These are phyloP conservation scores for Acanthosoma haemorrhoidale DNA, from an alignment of 2,888 invertebrate genomes.

Conservation along the genomic window DNA sequence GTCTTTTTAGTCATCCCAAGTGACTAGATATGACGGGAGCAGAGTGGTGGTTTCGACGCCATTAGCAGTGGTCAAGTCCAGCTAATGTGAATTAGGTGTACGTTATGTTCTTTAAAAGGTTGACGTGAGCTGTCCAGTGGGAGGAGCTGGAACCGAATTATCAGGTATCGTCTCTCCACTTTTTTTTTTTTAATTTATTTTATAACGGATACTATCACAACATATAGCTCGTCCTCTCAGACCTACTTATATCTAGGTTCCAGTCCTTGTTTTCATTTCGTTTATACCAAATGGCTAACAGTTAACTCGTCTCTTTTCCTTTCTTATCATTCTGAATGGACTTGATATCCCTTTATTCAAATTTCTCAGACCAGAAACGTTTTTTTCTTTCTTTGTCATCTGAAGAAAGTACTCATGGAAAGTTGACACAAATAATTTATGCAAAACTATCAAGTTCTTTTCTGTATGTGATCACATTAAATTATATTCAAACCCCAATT, in stretches of 20 bases:
- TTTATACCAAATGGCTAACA: not conserved
- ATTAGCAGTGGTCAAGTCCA: constrained; percentile 24
- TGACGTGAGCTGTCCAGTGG: not conserved
- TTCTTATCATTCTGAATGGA: too few species aligned
- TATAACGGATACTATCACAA: not conserved
- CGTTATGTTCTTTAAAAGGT: constrained; percentile 1
- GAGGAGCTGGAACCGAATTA: constrained; percentile 12
- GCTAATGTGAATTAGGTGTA: constrained; percentile 24
- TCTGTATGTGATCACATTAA: too few species aligned
- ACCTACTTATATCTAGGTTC: not conserved
- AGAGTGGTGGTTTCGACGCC: constrained; percentile 27
- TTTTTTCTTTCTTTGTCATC: too few species aligned
- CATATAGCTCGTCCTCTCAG: not conserved
- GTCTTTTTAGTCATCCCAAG: too few species aligned
- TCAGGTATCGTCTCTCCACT: constrained; percentile 12
- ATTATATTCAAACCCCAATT: too few species aligned
- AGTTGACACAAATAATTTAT: too few species aligned
- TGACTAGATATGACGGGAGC: constrained; percentile 15
- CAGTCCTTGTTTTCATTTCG: constrained; percentile 1
- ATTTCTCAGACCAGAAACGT: too few species aligned
- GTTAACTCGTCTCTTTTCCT: too few species aligned
- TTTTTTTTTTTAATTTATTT: too few species aligned
- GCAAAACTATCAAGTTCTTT: too few species aligned
- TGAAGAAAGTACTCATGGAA: too few species aligned
- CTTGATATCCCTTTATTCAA: too few species aligned